A percentile compares a stretch with the other conserved stretches of the same genome.
These are phyloP conservation scores for Alces alces DNA, from an alignment of 2,113 vertebrate genomes.

Conservation along the genomic window DNA sequence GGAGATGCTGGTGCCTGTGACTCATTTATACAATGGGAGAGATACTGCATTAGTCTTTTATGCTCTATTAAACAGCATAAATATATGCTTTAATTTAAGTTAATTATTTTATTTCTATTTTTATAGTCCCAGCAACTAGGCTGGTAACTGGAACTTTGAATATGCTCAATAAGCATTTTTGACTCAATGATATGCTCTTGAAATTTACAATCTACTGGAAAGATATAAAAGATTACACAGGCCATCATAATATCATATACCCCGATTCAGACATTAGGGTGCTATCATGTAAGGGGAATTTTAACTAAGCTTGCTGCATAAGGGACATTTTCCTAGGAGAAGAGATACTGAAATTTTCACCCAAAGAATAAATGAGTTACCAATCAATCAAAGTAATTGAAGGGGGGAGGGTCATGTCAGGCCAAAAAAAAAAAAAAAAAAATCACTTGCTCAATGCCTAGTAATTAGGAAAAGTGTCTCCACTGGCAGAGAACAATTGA, in stretches of 20 bases:
- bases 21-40: not conserved
- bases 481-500: not conserved
- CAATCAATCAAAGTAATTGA: not conserved
- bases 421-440: not conserved
- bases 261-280: not conserved
- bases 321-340: not conserved
- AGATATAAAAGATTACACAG: not conserved
- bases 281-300: not conserved
- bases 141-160: not conserved
- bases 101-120: not conserved
- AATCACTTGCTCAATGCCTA: accelerated
- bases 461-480: not conserved
- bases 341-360: not conserved
- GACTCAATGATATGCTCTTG: not conserved
- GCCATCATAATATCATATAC: not conserved
- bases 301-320: not conserved
- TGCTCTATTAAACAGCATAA: not conserved
- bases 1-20: too few relatives aligned
- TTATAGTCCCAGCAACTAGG: not conserved
- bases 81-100: not conserved
- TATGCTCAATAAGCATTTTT: not conserved
- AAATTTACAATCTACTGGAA: not conserved
- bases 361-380: not conserved
- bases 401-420: too few relatives aligned
- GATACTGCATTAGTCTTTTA: not conserved